phyloP scores from a whole-genome alignment of 2,888 invertebrate genomes.

The Andrena haemorrhoa region DNA sequence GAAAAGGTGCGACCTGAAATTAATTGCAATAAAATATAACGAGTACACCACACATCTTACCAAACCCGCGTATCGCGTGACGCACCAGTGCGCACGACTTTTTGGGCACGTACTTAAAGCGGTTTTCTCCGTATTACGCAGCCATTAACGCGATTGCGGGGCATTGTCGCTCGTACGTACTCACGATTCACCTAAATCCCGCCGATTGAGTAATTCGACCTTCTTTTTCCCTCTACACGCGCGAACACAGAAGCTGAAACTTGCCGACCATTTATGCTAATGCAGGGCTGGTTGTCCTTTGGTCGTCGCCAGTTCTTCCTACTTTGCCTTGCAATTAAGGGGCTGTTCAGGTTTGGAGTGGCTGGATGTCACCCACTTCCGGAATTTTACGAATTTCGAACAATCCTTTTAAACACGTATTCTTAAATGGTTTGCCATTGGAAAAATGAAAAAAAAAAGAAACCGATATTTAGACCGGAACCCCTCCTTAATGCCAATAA shows the following conservation, averaged over 20 bases:
- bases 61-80: slow-evolving; percentile 42
- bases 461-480: no score
- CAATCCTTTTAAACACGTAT: no score
- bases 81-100: slow-evolving; percentile 31
- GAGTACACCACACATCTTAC: slow-evolving; percentile 41
- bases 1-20: background rate
- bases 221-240: slow-evolving; percentile 28
- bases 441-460: no score
- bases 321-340: background rate
- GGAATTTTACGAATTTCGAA: no score
- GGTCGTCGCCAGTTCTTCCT: background rate
- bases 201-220: slow-evolving; percentile 62
- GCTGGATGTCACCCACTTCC: no score
- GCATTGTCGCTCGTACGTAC: slow-evolving; percentile 50
- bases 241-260: background rate
- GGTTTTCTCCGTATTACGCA: slow-evolving; percentile 60
- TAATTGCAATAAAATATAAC: background rate
- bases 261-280: slow-evolving; percentile 1
- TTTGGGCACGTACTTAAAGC: slow-evolving; percentile 43
- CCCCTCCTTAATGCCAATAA: no score
- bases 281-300: slow-evolving; percentile 8
- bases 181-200: slow-evolving; percentile 53
- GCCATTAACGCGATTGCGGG: slow-evolving; percentile 62
- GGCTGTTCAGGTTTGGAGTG: no score
- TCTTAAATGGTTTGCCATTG: no score